Percentiles rank a stretch among this genome's conserved stretches.
These are phyloP conservation scores for Agrochola litura DNA, from an alignment of 2,888 invertebrate species.

Conservation along the genomic window DNA sequence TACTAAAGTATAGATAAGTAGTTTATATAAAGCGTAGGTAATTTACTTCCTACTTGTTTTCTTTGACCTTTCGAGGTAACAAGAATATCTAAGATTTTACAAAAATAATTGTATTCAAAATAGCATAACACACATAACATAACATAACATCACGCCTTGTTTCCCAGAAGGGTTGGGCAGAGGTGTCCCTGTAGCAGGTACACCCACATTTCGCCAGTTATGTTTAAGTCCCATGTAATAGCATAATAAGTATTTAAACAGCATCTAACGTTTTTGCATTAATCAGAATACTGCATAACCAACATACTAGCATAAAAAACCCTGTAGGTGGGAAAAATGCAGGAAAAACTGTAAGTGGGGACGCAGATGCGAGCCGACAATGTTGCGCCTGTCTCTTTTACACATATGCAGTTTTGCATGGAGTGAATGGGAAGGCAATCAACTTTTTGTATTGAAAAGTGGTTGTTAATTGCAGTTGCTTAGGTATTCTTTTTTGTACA, in stretches of 20 bases:
- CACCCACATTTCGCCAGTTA: too few relatives aligned
- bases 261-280: constrained; percentile 49
- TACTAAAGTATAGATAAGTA: neutral
- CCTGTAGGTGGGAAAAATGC: constrained; percentile 75
- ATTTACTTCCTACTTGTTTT: constrained; percentile 5
- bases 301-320: constrained; percentile 71
- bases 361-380: constrained; percentile 73
- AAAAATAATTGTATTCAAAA: neutral
- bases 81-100: neutral
- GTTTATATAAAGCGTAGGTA: neutral
- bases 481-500: constrained; percentile 67
- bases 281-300: constrained; percentile 57
- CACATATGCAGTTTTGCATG: constrained; percentile 36
- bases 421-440: constrained; percentile 54
- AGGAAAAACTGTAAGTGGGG: constrained; percentile 77
- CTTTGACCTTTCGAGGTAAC: constrained; percentile 6
- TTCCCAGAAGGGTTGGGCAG: too few relatives aligned
- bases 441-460: constrained; percentile 68
- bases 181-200: too few relatives aligned
- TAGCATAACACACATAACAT: too few relatives aligned
- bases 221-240: too few relatives aligned
- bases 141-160: too few relatives aligned
- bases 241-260: neutral
- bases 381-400: constrained; percentile 64
- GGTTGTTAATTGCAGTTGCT: constrained; percentile 76